These are phyloP conservation scores for Scortum barcoo DNA, from an alignment of 2,113 vertebrate genomes.

Conservation along the genomic window DNA sequence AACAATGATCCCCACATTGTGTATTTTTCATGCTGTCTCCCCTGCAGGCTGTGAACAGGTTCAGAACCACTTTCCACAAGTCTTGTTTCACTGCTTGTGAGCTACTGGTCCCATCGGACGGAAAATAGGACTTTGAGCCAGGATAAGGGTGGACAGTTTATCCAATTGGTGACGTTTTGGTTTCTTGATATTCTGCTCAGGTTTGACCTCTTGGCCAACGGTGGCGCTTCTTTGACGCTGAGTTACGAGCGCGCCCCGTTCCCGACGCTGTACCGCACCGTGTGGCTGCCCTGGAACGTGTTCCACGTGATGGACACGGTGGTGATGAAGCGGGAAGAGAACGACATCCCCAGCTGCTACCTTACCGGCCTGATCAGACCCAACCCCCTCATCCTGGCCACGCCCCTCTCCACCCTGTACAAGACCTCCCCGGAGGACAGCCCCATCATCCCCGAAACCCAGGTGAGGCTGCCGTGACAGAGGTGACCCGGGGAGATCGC, in stretches of 20 bases:
- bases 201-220: slow-evolving; percentile 97
- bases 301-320: slow-evolving; percentile 98
- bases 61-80: too few species aligned
- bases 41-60: too few species aligned
- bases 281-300: slow-evolving; percentile 97
- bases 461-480: slow-evolving; percentile 84
- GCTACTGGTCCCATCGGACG: too few species aligned
- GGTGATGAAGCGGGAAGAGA: slow-evolving; percentile 97
- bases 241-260: slow-evolving; percentile 94
- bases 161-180: background rate
- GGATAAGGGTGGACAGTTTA: background rate
- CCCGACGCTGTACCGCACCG: slow-evolving; percentile 91
- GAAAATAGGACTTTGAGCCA: too few species aligned
- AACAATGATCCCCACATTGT: too few species aligned
- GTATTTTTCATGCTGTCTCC: too few species aligned
- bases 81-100: too few species aligned
- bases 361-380: slow-evolving; percentile 94
- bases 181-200: slow-evolving; percentile 71
- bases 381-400: slow-evolving; percentile 91
- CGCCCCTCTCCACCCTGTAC: slow-evolving; percentile 95
- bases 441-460: slow-evolving; percentile 96
- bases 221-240: slow-evolving; percentile 93
- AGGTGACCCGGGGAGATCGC: background rate
- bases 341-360: slow-evolving; percentile 96
- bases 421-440: slow-evolving; percentile 94